Conservation (phyloP, 2,797 vertebrate species). For the Gila robusta region DNA sequence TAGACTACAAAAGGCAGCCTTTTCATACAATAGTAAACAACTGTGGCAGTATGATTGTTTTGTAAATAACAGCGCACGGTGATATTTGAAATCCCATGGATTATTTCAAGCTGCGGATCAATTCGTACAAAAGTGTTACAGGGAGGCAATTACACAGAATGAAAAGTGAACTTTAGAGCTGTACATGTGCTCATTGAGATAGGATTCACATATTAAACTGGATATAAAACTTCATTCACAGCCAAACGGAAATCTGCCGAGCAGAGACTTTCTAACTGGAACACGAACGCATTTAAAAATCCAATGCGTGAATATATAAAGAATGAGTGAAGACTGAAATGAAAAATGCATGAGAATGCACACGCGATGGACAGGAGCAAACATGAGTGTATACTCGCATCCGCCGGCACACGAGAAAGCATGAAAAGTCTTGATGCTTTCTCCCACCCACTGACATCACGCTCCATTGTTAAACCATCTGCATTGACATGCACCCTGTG, state of each 20-base stretch:
- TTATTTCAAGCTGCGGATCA: slow-evolving; percentile 64
- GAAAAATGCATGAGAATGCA: slow-evolving; percentile 30
- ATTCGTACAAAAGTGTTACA: slow-evolving; percentile 49
- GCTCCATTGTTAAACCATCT: slow-evolving; percentile 57
- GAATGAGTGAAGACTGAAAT: not conserved
- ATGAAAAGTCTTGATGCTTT: slow-evolving; percentile 36
- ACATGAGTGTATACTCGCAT: not conserved
- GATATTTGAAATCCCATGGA: slow-evolving; percentile 58
- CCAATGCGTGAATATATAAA: not conserved
- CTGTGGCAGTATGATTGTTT: slow-evolving; percentile 51
- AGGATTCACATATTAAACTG: slow-evolving; percentile 69
- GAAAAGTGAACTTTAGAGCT: slow-evolving; percentile 59
- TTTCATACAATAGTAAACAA: slow-evolving; percentile 57
- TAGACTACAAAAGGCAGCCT: slow-evolving; percentile 42
- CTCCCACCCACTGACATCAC: slow-evolving; percentile 35
- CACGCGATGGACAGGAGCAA: not conserved
- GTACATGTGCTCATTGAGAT: slow-evolving; percentile 68
- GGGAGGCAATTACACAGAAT: slow-evolving; percentile 61
- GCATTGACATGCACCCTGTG: slow-evolving; percentile 55
- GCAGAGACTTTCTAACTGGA: slow-evolving; percentile 15
- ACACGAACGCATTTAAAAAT: slow-evolving; percentile 15
- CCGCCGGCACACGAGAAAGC: not conserved
- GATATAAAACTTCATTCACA: slow-evolving; percentile 67
- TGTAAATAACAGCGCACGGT: slow-evolving; percentile 48
- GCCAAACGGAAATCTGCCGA: slow-evolving; percentile 57